Conservation (phyloP, 2,888 invertebrate species). For the Eupithecia subumbrata region DNA sequence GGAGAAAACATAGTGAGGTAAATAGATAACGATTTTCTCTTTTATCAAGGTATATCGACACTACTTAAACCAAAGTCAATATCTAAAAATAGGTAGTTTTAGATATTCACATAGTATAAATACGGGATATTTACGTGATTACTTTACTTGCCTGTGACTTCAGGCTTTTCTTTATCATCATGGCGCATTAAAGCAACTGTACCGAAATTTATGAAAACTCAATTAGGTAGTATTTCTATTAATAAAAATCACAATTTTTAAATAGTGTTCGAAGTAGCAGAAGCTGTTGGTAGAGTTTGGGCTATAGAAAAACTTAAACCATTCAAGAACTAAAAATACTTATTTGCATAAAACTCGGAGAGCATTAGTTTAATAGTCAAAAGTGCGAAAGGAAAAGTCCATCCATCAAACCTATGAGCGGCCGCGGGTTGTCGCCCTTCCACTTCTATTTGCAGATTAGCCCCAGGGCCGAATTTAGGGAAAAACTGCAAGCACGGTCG, state of each 20-base stretch:
- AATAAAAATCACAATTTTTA: too few relatives aligned
- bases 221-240: too few relatives aligned
- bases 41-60: too few relatives aligned
- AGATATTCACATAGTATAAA: too few relatives aligned
- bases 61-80: too few relatives aligned
- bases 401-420: conserved; percentile 29
- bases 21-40: too few relatives aligned
- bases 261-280: too few relatives aligned
- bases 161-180: background rate
- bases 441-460: conserved; percentile 32
- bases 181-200: background rate
- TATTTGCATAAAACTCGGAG: background rate
- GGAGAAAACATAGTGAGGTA: background rate
- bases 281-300: background rate
- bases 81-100: too few relatives aligned
- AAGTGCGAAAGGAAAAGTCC: conserved; percentile 15
- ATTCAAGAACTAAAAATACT: background rate
- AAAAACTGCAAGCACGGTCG: background rate
- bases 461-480: conserved; percentile 15
- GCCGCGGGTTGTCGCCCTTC: conserved; percentile 28
- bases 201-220: too few relatives aligned
- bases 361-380: conserved; percentile 9
- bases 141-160: background rate
- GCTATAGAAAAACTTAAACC: background rate
- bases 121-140: background rate